Evolutionary conservation across 1,140 invertebrate species (phyloP), one percentile per base, ranked within the genome.

Genomic region (Zaprionus kolodkinae): DNA sequence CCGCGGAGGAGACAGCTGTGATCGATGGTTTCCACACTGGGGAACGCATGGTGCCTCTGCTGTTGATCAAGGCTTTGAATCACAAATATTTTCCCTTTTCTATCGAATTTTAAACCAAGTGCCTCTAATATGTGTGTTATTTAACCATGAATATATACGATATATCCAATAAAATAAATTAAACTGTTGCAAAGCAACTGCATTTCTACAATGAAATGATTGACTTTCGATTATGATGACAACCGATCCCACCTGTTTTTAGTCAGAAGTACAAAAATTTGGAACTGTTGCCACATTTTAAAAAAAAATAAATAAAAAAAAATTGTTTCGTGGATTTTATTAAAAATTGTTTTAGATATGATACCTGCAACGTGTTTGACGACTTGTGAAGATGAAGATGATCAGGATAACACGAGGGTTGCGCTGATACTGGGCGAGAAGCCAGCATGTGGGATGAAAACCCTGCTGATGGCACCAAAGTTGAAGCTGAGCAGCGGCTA

Each of bases 1-100:
- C 94, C 0, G 78, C 92, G 0, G 94, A 95, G 38, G 96, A 97
- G 84, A 94, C 95, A 15, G 81, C 85, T 0, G 79, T 92, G 15
- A 94, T 96, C 17, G 95, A 95, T 82, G 92, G 92, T 2, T 95
- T 95, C 57, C 94, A 96, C 76, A 94, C 93, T 48, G 94, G 95
- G 60, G 67, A 93, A 12, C 92, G 95, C 45, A 93, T 95, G 38
- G 94, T 94, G 50, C 77, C 93, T 10, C 82, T 94, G 2, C 80
- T 76, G 5, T 76, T 93, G 60, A 90, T 92, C 45, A 92, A 92
- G 65, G 86, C 68, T 0, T 72, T 55, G 10, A 92, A 94, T 48
- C 94, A 95, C 79, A 95, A 94, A 79, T 93, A 95, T 87, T 96
- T 94, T 86, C 94, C 95, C 1, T 96, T 95, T 64, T 81, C 92